Percentiles rank a stretch among this genome's conserved stretches.
Conservation (phyloP, 2,797 vertebrate genomes). For the Leptatherina wallacei region DNA sequence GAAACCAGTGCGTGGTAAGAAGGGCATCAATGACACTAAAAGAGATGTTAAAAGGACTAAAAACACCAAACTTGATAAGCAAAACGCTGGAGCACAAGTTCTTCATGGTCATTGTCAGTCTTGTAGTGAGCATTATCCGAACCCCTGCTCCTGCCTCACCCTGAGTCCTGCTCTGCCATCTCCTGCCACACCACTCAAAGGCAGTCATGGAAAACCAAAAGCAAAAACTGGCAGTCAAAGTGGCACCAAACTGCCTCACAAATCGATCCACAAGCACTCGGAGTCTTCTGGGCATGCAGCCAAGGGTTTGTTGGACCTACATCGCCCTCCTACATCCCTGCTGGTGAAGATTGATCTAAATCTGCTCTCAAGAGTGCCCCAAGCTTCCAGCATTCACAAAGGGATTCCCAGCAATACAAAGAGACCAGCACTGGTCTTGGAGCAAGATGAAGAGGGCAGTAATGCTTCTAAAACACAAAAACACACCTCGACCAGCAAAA, state of each 20-base stretch:
- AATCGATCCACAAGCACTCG: constrained; percentile 64
- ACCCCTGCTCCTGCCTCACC: constrained; percentile 51
- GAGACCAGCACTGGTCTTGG: constrained; percentile 52
- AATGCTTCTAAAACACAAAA: constrained; percentile 34
- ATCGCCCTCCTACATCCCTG: constrained; percentile 57
- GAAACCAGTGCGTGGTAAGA: constrained; percentile 77
- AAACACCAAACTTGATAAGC: constrained; percentile 65
- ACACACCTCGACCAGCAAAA: constrained; percentile 76
- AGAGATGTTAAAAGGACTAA: constrained; percentile 68
- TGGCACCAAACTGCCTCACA: constrained; percentile 69
- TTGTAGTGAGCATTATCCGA: constrained; percentile 35
- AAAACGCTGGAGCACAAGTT: constrained; percentile 64
- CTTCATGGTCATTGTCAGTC: constrained; percentile 62
- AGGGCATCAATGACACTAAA: constrained; percentile 43
- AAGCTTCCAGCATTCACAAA: constrained; percentile 54
- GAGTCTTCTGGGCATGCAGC: constrained; percentile 43
- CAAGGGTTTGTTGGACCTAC: constrained; percentile 24
- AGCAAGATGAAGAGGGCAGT: constrained; percentile 57
- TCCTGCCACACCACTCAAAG: constrained; percentile 47
- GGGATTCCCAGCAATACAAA: constrained; percentile 57
- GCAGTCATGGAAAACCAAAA: constrained; percentile 61
- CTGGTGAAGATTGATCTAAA: constrained; percentile 89
- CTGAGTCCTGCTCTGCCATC: constrained; percentile 64
- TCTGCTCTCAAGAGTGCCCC: constrained; percentile 87
- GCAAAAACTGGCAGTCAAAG: constrained; percentile 62